Base-by-base conservation (phyloP, 2,797 vertebrate species). In the Enteromius treurensis region DNA sequence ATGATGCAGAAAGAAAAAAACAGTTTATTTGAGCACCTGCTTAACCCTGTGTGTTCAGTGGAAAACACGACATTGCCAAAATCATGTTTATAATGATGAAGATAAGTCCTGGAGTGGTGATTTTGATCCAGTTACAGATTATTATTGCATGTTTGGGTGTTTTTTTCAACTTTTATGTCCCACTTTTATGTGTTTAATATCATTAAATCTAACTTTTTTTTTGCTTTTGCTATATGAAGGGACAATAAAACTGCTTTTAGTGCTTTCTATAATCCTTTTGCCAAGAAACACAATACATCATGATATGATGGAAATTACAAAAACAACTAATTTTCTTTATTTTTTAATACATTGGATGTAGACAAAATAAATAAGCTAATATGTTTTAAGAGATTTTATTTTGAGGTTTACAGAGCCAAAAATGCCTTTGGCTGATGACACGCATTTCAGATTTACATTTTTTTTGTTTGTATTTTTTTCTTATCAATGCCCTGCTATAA, bases 1-100 rank as follows among this genome's bases (percentile, higher is more conserved):
- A 68, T 77, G 81, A 83, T n/a, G 60, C 84, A 67, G 75, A 85
- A 85, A 55, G 23, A 62, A 29, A 71, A 45, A 47, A 49, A 11
- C 19, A 60, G 23, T 80, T 80, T 77, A 79, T 40, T 23, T 8
- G 14, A 32, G 47, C 11, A 45, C 77, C 55, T 65, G 78, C 70
- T 40, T 60, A 65, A 80, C 40, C 60, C 47, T 67, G 67, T 21
- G 62, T 68, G 64, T 34, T 82, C 29, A 45, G 49, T 71, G 37
- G 37, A 71, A 60, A 71, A 32, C 21, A 55, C 42, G 13, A 60
- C 60, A 47, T 15, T 37, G 37, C 1, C 11, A 40, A 69, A 71
- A 45, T 2, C 42, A 29, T 45, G 68, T 70, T 29, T 23, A 49
- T 37, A 21, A 15, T 29, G 32, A 34, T n/a, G n/a, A 58, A n/a